Percentiles rank a stretch among this genome's conserved stretches.
phyloP scores from a whole-genome alignment of 2,888 invertebrate species.

The Drosophila diplacantha region DNA sequence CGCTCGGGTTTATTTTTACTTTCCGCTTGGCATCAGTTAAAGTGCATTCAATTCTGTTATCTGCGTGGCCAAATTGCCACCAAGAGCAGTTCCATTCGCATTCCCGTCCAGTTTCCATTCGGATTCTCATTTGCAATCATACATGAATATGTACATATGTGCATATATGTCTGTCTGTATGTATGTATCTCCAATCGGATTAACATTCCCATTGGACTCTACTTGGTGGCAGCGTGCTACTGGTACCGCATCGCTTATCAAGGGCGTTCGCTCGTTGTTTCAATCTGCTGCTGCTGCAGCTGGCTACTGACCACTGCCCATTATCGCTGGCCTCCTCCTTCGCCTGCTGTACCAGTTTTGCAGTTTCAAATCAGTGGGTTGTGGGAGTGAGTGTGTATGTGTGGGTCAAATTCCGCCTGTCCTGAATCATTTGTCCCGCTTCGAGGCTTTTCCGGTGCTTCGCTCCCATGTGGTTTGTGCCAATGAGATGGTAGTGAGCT shows the following conservation, averaged over 20 bases:
- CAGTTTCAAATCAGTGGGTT: conserved; percentile 2
- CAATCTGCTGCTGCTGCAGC: conserved; percentile 9
- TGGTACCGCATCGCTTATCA: conserved; percentile 35
- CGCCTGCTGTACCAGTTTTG: neutral
- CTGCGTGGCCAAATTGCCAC: conserved; percentile 12
- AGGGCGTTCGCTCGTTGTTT: conserved; percentile 8
- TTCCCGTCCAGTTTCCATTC: conserved; percentile 4
- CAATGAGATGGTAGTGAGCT: neutral
- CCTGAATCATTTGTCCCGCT: neutral
- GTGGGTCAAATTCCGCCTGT: conserved; percentile 4
- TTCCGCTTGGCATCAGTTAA: conserved; percentile 24
- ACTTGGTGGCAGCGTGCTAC: conserved; percentile 24
- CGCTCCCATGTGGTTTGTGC: neutral
- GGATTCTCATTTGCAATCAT: conserved; percentile 7
- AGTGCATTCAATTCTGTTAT: conserved; percentile 14
- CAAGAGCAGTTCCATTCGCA: neutral
- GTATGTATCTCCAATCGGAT: conserved; percentile 5
- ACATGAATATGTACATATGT: neutral
- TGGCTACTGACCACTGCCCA: conserved; percentile 13
- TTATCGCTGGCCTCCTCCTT: conserved; percentile 1
- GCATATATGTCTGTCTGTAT: neutral
- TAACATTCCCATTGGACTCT: conserved; percentile 13
- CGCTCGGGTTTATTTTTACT: conserved; percentile 12
- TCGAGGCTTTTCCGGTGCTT: conserved; percentile 10
- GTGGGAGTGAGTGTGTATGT: neutral